Conservation (phyloP, 2,888 invertebrate species). For the Drosophila rellima region DNA sequence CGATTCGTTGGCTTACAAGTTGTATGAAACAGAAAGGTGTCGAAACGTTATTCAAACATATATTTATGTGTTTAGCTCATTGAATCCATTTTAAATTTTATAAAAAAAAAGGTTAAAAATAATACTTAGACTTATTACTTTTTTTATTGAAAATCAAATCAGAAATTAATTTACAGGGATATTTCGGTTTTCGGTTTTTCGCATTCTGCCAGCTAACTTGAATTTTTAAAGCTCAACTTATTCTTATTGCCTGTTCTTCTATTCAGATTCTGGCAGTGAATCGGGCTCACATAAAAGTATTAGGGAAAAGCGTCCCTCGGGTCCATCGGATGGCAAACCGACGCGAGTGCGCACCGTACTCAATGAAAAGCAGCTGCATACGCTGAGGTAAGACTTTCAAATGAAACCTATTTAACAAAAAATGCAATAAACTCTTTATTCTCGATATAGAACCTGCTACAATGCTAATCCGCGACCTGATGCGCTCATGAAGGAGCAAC, state of each 20-base stretch:
- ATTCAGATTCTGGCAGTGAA: conserved; percentile 96
- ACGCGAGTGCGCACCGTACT: conserved; percentile 99
- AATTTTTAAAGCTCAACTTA: too few species aligned
- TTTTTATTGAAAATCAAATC: too few species aligned
- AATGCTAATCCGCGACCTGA: conserved; percentile 99
- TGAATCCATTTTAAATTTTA: neutral
- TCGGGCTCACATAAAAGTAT: conserved; percentile 95
- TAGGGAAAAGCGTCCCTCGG: conserved; percentile 86
- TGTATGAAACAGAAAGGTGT: neutral
- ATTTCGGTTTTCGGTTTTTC: too few species aligned
- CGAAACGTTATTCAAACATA: neutral
- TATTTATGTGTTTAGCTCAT: neutral
- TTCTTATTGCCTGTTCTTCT: too few species aligned
- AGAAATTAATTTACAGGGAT: too few species aligned
- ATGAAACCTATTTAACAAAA: neutral
- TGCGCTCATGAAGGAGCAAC: conserved; percentile 99
- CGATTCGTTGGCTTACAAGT: neutral
- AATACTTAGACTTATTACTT: too few species aligned
- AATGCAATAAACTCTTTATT: neutral
- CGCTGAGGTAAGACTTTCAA: conserved; percentile 89
- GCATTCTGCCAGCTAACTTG: neutral
- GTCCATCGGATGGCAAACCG: conserved; percentile 94
- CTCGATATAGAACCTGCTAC: conserved; percentile 94
- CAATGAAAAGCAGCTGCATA: conserved; percentile 99
- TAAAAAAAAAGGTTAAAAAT: too few species aligned